phyloP scores from a whole-genome alignment of 2,113 vertebrate species.

The Baryphthengus martii region DNA sequence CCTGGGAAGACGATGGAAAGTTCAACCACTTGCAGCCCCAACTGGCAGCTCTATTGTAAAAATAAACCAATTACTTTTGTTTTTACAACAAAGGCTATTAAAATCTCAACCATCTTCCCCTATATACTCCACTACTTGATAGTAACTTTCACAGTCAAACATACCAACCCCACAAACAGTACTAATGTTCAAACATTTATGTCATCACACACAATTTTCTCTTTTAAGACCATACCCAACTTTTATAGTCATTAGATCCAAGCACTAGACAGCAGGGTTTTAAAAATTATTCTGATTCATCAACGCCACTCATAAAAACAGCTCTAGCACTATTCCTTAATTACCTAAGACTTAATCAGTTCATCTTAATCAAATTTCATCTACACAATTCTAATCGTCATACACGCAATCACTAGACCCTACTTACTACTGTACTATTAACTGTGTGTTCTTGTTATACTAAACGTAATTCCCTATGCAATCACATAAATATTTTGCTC shows the following conservation, averaged over 20 bases:
- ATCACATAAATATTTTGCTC: not conserved
- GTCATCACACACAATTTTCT: not conserved
- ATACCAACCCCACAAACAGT: not conserved
- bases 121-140: not conserved
- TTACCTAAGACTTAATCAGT: not conserved
- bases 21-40: not conserved
- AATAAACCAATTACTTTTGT: not conserved
- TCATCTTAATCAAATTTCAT: not conserved
- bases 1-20: not conserved
- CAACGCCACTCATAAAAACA: not conserved
- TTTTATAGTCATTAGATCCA: not conserved
- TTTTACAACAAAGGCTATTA: not conserved
- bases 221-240: not conserved
- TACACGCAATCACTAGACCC: not conserved
- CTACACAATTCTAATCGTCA: not conserved
- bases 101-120: not conserved
- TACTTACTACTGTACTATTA: not conserved
- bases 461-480: not conserved
- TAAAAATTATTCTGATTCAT: not conserved
- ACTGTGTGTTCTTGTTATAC: not conserved
- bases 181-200: not conserved
- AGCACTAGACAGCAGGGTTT: not conserved
- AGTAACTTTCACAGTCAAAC: not conserved
- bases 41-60: not conserved
- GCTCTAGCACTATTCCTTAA: not conserved